Percentiles rank a stretch among this genome's conserved stretches.
phyloP scores from a whole-genome alignment of 2,888 invertebrate species.

The Encarsia formosa region DNA sequence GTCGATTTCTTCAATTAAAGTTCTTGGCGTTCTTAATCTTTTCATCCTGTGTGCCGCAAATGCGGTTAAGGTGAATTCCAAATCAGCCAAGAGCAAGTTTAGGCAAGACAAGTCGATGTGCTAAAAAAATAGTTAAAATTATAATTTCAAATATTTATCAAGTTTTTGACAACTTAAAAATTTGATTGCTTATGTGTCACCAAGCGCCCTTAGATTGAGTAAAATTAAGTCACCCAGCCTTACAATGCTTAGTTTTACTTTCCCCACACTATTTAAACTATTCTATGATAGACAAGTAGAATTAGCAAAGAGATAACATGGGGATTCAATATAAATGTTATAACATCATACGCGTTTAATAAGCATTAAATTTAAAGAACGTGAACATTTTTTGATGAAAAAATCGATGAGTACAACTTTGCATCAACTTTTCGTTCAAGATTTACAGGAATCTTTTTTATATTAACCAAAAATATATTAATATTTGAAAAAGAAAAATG shows the following conservation, averaged over 20 bases:
- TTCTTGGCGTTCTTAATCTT: constrained; percentile 67
- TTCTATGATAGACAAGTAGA: constrained; percentile 5
- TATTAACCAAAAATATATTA: no score
- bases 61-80: constrained; percentile 69
- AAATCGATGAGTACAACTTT: no score
- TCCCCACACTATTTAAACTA: constrained; percentile 26
- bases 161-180: neutral
- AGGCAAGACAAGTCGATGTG: constrained; percentile 62
- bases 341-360: neutral
- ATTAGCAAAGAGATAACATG: constrained; percentile 12
- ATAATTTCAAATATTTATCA: neutral
- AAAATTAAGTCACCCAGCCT: constrained; percentile 20
- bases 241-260: constrained; percentile 27
- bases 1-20: constrained; percentile 69
- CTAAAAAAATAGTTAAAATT: constrained; percentile 48
- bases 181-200: constrained; percentile 3
- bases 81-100: constrained; percentile 63
- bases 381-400: no score
- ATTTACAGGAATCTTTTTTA: no score
- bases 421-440: no score
- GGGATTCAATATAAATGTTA: neutral
- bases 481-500: no score
- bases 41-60: constrained; percentile 80
- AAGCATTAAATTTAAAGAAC: no score
- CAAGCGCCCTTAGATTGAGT: constrained; percentile 23